Percentiles rank a stretch among this genome's conserved stretches.
Conservation (phyloP, 2,888 invertebrate species). For the Yponomeuta cagnagella region DNA sequence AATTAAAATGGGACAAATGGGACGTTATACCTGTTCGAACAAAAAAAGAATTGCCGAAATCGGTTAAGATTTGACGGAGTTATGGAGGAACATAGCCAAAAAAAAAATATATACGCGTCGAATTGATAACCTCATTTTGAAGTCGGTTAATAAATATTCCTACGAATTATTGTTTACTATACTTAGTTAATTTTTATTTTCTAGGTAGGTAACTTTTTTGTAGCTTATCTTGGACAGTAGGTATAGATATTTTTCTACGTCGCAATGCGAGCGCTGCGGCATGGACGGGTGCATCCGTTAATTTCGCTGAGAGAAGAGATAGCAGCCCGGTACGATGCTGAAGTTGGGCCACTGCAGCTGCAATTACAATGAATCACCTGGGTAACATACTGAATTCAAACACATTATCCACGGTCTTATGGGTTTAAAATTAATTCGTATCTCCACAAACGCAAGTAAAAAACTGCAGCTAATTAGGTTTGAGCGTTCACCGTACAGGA, state of each 20-base stretch:
- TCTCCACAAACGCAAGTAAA: constrained; percentile 36
- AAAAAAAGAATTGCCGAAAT: too few relatives aligned
- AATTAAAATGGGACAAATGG: too few relatives aligned
- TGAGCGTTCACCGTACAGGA: constrained; percentile 29
- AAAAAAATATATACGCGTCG: too few relatives aligned
- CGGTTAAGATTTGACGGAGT: too few relatives aligned
- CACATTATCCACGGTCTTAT: constrained; percentile 45
- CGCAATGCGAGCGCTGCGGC: not conserved
- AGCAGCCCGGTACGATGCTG: not conserved
- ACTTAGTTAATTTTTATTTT: too few relatives aligned
- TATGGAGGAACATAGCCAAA: too few relatives aligned
- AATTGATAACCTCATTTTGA: too few relatives aligned
- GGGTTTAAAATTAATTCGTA: constrained; percentile 44
- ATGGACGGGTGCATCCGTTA: not conserved
- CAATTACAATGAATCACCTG: constrained; percentile 1
- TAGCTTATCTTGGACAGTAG: not conserved
- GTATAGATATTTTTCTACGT: not conserved
- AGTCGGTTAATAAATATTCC: too few relatives aligned
- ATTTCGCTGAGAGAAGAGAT: not conserved
- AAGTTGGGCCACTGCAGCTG: constrained; percentile 3
- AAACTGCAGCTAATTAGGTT: constrained; percentile 50
- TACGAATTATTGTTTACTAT: not conserved
- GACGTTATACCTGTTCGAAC: too few relatives aligned
- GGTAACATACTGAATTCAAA: constrained; percentile 30
- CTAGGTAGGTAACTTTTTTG: too few relatives aligned